Base-by-base conservation (phyloP, 2,888 invertebrate species). In the Drosophila pegasa region DNA sequence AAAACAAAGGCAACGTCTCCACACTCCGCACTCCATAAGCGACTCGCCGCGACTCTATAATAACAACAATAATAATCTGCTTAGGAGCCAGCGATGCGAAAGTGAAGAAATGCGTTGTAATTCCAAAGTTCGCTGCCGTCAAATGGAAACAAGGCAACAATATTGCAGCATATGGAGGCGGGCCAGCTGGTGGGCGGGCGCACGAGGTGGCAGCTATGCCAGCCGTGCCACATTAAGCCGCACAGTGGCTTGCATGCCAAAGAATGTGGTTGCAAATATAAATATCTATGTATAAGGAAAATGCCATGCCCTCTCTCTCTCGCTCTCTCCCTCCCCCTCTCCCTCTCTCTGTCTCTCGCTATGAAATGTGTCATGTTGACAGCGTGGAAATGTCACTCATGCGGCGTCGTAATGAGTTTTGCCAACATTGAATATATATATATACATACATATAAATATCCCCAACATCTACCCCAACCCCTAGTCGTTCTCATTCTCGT, bases 341-440 rank as follows among this genome's bases (percentile, higher is more conserved):
- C 25, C 2, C 31, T 31, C n/a, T 43, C 9, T 16, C 41, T 59
- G 29, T 58, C 37, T 52, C 22, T 61, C 38, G 74, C 65, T 78
- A 70, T 74, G 78, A 87, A 87, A 85, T 84, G 89, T 88, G 85
- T 85, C 85, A 88, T 85, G 89, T 88, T 84, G 85, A 88, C 87
- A 76, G 74, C 87, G 85, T 76, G 70, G 89, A 88, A 88, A 87
- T 88, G 85, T 88, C 85, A 88, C 84, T 85, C 85, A 88, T 89
- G 85, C 74, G 81, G 75, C 81, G 78, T 79, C 73, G 88, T 88
- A 85, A 85, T 87, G 81, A 80, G 85, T 87, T 85, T 85, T 82
- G 71, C 82, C 75, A 84, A 84, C 87, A 82, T 86, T 56, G 68
- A 68, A 71, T 68, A 45, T 29, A 45, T 40, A 40, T 38, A 37